Conservation (phyloP, 2,113 vertebrate species). For the Mustela nigripes region DNA sequence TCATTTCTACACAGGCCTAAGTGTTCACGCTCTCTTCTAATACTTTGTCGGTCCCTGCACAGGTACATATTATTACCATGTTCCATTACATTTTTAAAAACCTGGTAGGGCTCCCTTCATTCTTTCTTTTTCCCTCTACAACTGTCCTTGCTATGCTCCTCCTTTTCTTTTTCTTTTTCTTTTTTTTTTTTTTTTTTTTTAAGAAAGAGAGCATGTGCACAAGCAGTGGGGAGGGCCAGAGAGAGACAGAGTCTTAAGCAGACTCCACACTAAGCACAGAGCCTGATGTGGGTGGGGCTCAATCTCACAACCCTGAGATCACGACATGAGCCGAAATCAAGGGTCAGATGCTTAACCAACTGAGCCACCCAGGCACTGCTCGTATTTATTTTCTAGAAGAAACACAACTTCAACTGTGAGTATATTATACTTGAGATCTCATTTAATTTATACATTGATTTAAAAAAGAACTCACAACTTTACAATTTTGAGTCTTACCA, state of each 20-base stretch:
- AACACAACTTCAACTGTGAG: constrained; percentile 3
- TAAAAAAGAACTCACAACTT: constrained; percentile 15
- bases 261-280: background rate
- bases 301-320: background rate
- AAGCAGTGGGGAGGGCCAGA: background rate
- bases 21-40: background rate
- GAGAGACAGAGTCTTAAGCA: background rate
- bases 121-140: constrained; percentile 1
- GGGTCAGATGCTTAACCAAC: background rate
- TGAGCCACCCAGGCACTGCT: background rate
- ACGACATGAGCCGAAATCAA: background rate
- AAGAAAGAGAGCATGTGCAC: background rate
- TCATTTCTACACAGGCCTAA: background rate
- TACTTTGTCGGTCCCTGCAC: background rate
- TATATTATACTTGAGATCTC: background rate
- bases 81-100: background rate
- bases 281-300: background rate
- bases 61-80: background rate
- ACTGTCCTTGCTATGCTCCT: background rate
- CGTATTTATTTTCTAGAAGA: constrained; percentile 37
- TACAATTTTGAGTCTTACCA: background rate
- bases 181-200: background rate
- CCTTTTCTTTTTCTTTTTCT: background rate
- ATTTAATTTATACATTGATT: constrained; percentile 53
- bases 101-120: background rate